phyloP scores from a whole-genome alignment of 2,888 invertebrate genomes.

The Ophioninae sp. region DNA sequence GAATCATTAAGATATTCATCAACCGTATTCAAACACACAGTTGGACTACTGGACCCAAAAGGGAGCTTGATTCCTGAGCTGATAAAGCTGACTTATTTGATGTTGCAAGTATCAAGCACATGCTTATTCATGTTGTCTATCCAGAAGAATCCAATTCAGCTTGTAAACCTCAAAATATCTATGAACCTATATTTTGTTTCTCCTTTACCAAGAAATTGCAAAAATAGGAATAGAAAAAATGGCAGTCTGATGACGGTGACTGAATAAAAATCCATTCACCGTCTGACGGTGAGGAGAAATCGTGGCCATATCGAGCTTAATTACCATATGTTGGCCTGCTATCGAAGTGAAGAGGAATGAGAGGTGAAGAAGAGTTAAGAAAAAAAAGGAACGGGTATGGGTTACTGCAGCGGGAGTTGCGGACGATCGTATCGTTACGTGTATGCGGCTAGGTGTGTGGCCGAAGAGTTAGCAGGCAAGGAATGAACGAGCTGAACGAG shows the following conservation, averaged over 20 bases:
- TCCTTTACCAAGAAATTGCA: neutral
- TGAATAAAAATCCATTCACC: neutral
- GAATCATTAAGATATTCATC: neutral
- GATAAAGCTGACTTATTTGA: neutral
- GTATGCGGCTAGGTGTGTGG: slow-evolving; percentile 60
- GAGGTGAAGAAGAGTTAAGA: slow-evolving; percentile 1
- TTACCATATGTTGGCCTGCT: slow-evolving; percentile 45
- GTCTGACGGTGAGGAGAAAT: slow-evolving; percentile 16
- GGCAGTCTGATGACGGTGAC: neutral
- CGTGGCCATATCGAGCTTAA: slow-evolving; percentile 36
- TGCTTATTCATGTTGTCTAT: no score
- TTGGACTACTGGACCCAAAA: neutral
- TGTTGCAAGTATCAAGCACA: neutral
- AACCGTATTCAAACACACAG: neutral
- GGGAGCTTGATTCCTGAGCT: neutral
- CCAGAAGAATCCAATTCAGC: no score
- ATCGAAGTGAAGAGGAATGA: slow-evolving; percentile 30
- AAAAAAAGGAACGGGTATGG: slow-evolving; percentile 38
- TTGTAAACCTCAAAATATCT: no score
- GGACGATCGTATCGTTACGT: slow-evolving; percentile 69
- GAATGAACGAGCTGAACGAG: slow-evolving; percentile 40
- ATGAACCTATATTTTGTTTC: neutral
- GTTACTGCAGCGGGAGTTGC: slow-evolving; percentile 53
- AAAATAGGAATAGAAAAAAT: neutral
- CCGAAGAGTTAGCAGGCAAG: slow-evolving; percentile 48